phyloP scores from a whole-genome alignment of 1,140 invertebrate species.

The Drosophila suzukii region DNA sequence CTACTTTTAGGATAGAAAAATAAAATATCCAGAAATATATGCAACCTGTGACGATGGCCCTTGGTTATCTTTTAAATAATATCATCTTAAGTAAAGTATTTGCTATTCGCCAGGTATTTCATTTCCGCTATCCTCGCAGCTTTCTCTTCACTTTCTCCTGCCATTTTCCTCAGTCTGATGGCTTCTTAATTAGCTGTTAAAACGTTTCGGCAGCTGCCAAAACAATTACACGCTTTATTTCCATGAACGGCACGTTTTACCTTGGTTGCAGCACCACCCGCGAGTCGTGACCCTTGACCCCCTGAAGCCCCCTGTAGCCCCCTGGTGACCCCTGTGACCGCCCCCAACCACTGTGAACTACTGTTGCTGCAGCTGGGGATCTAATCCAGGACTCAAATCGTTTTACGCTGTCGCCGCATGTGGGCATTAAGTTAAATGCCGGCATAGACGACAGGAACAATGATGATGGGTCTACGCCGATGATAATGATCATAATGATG shows the following conservation, averaged over 20 bases:
- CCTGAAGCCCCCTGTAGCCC: not conserved
- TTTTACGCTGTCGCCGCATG: slow-evolving; percentile 71
- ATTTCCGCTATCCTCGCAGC: not conserved
- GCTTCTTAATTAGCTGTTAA: slow-evolving; percentile 66
- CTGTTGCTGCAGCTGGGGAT: slow-evolving; percentile 25
- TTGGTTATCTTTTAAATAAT: too few relatives aligned
- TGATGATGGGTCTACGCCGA: slow-evolving; percentile 22
- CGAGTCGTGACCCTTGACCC: slow-evolving; percentile 6
- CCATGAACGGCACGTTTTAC: slow-evolving; percentile 57
- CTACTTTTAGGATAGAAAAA: too few relatives aligned
- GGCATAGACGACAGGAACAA: slow-evolving; percentile 42
- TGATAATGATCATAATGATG: slow-evolving; percentile 28
- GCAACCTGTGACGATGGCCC: too few relatives aligned
- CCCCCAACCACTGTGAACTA: not conserved
- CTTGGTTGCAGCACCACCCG: slow-evolving; percentile 17
- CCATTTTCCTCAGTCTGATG: slow-evolving; percentile 15
- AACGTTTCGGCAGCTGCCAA: slow-evolving; percentile 63
- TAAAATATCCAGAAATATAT: too few relatives aligned
- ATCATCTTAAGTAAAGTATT: not conserved
- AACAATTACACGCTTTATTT: slow-evolving; percentile 71
- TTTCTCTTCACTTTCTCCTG: not conserved
- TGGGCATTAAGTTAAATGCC: slow-evolving; percentile 75
- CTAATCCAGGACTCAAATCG: slow-evolving; percentile 63
- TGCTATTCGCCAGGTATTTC: not conserved
- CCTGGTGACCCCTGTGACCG: not conserved